These are phyloP conservation scores for Sorex fumeus DNA, from an alignment of 2,113 vertebrate genomes.

Conservation along the genomic window DNA sequence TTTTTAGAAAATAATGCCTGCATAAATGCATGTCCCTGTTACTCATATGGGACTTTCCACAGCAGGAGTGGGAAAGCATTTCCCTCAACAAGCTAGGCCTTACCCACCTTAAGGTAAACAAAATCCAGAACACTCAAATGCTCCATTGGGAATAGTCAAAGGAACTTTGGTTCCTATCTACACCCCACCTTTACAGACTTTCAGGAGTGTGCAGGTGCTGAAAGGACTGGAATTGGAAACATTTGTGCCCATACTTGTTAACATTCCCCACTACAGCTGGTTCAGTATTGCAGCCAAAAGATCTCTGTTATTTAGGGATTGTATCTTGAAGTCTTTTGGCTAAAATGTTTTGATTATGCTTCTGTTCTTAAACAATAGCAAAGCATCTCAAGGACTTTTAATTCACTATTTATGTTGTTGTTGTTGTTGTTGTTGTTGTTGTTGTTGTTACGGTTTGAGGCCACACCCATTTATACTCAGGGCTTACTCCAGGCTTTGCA, in stretches of 20 bases:
- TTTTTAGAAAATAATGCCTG: no score
- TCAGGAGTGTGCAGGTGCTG: not conserved
- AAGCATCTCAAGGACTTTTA: not conserved
- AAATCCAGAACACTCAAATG: no score
- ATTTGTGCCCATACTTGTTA: not conserved
- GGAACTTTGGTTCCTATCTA: not conserved
- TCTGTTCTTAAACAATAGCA: constrained; percentile 15
- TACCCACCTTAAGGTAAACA: no score
- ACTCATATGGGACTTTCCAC: no score
- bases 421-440: no score
- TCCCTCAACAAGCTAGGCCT: no score
- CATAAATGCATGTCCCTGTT: no score
- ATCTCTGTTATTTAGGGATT: not conserved
- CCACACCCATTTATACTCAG: no score
- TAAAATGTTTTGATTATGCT: constrained; percentile 14
- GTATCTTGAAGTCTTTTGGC: constrained; percentile 9
- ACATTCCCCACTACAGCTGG: not conserved
- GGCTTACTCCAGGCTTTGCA: no score
- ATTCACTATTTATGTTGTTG: no score
- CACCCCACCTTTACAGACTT: not conserved
- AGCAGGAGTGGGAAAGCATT: no score
- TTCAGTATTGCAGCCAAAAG: not conserved
- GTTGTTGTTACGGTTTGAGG: no score
- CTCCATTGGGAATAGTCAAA: not conserved
- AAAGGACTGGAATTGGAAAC: not conserved